Percentiles rank a stretch among this genome's conserved stretches.
Evolutionary conservation across 2,113 vertebrate genomes (phyloP).

Genomic region (Leptobrachium ailaonicum): DNA sequence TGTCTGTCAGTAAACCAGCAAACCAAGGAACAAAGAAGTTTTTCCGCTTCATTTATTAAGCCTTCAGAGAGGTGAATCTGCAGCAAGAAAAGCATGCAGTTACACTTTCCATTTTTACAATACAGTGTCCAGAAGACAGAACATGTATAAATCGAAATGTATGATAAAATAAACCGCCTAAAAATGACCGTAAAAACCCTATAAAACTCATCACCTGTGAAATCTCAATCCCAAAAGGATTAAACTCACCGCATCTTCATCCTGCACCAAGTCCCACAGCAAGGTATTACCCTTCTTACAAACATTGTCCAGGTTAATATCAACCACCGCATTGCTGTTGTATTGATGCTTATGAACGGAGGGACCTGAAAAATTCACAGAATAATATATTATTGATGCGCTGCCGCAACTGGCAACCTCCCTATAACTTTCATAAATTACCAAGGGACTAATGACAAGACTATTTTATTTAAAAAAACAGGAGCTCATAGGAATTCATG

Average conservation of each 20-base stretch:
- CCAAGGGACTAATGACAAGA: too few species aligned
- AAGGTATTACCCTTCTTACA: slow-evolving; percentile 98
- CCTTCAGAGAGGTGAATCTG: slow-evolving; percentile 97
- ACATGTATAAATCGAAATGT: too few species aligned
- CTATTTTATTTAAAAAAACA: too few species aligned
- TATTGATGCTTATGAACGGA: slow-evolving; percentile 97
- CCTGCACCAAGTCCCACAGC: slow-evolving; percentile 98
- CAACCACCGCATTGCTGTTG: slow-evolving; percentile 87
- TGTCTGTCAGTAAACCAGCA: slow-evolving; percentile 99
- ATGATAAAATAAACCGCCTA: too few species aligned
- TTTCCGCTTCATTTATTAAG: slow-evolving; percentile 96
- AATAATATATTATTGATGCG: neutral
- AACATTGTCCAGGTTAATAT: slow-evolving; percentile 98
- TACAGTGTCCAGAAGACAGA: too few species aligned
- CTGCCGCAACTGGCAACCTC: too few species aligned
- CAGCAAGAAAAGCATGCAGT: slow-evolving; percentile 57
- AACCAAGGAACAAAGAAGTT: slow-evolving; percentile 95
- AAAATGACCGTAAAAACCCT: too few species aligned
- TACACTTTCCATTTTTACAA: neutral
- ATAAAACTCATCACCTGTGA: too few species aligned
- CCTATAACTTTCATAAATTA: too few species aligned
- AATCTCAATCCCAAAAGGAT: neutral
- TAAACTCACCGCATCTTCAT: slow-evolving; percentile 91
- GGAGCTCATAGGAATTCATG: too few species aligned
- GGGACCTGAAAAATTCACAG: slow-evolving; percentile 75